A percentile compares a stretch with the other conserved stretches of the same genome.
Evolutionary conservation across 2,888 invertebrate species (phyloP).

Genomic region (Suillia variegata): DNA sequence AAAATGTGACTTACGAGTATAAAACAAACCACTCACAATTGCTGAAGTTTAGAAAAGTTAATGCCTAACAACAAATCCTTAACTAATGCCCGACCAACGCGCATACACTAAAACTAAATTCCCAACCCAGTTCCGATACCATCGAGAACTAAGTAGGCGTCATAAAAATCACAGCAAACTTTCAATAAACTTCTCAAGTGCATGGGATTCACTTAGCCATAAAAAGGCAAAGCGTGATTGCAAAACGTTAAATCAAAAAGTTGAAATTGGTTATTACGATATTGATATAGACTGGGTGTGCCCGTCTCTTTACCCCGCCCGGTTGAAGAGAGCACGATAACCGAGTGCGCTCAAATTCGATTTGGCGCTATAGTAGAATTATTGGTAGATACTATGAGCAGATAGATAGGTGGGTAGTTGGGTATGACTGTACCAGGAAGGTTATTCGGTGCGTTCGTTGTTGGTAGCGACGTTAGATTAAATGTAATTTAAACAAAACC

Average conservation of each 20-base stretch:
- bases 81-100: constrained; percentile 1
- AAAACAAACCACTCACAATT: no score
- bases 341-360: no score
- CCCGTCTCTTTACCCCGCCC: no score
- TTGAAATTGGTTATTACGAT: constrained; percentile 6
- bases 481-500: constrained; percentile 3
- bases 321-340: no score
- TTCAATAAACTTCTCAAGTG: constrained; percentile 43
- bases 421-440: no score
- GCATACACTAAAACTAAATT: constrained; percentile 8
- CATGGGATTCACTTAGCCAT: constrained; percentile 49
- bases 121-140: constrained; percentile 30
- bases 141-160: constrained; percentile 37
- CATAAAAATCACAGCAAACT: constrained; percentile 49
- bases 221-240: constrained; percentile 36
- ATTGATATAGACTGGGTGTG: constrained; percentile 13
- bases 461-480: constrained; percentile 12
- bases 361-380: no score
- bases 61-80: constrained; percentile 19
- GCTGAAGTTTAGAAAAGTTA: constrained; percentile 8
- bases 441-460: no score
- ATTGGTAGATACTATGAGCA: no score
- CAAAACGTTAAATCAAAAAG: constrained; percentile 30
- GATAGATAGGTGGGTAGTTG: no score
- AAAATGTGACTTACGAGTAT: no score